These are phyloP conservation scores for Pristis pectinata DNA, from an alignment of 2,797 vertebrate genomes.

Conservation along the genomic window DNA sequence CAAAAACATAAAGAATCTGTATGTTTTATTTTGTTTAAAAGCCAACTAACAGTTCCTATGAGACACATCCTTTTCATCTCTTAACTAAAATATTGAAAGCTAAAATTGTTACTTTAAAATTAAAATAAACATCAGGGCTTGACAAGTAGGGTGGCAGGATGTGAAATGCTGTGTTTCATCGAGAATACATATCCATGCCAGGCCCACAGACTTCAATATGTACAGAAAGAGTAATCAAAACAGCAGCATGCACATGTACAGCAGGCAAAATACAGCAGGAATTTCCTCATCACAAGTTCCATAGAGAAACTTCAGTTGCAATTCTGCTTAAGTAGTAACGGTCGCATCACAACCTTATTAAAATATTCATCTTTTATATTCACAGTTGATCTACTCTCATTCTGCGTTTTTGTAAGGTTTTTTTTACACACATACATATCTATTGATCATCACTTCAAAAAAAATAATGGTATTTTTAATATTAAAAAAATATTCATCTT, in stretches of 20 bases:
- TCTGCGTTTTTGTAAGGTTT: background rate
- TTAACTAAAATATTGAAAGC: conserved; percentile 70
- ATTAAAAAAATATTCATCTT: background rate
- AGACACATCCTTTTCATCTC: conserved; percentile 57
- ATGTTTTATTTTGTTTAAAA: conserved; percentile 66
- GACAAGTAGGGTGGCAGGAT: conserved; percentile 39
- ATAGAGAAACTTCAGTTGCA: conserved; percentile 60
- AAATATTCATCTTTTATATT: conserved; percentile 65
- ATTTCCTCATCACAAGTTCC: conserved; percentile 57
- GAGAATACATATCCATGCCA: conserved; percentile 65
- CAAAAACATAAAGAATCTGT: conserved; percentile 50
- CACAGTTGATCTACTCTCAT: conserved; percentile 40
- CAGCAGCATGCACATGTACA: conserved; percentile 51
- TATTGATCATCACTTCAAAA: background rate
- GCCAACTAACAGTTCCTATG: conserved; percentile 69
- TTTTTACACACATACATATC: background rate
- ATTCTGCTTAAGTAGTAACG: conserved; percentile 61
- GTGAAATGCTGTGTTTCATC: conserved; percentile 54
- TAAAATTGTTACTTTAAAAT: conserved; percentile 37
- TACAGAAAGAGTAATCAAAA: conserved; percentile 53
- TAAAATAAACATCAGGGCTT: background rate
- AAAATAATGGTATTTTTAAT: background rate
- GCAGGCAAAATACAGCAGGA: conserved; percentile 50
- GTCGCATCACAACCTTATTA: conserved; percentile 61
- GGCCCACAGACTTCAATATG: conserved; percentile 58